Percentiles rank a stretch among this genome's conserved stretches.
phyloP scores from a whole-genome alignment of 64 coral and sea anemone genomes.

The Dendrophyllia cribrosa region DNA sequence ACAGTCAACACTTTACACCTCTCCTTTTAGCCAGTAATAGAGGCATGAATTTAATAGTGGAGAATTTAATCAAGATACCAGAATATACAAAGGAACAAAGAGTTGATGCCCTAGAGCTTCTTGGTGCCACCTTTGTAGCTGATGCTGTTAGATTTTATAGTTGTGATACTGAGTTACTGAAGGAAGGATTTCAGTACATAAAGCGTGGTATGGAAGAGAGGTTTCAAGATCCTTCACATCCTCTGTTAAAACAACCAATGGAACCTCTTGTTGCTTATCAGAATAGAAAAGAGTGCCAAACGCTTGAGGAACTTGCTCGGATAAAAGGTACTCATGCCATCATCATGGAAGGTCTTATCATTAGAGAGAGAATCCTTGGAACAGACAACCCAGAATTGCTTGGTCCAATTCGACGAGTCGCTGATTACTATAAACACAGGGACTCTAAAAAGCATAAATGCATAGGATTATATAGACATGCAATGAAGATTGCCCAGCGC shows the following conservation, averaged over 20 bases:
- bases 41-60: constrained; percentile 64
- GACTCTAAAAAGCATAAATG: background rate
- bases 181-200: constrained; percentile 45
- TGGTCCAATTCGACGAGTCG: constrained; percentile 44
- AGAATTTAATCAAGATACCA: constrained; percentile 55
- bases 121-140: constrained; percentile 80
- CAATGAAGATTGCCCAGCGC: background rate
- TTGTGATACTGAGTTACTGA: constrained; percentile 32
- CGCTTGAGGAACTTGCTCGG: constrained; percentile 28
- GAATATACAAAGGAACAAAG: constrained; percentile 40
- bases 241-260: constrained; percentile 22
- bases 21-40: constrained; percentile 66
- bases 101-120: constrained; percentile 63
- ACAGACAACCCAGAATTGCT: constrained; percentile 46
- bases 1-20: constrained; percentile 56
- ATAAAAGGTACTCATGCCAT: constrained; percentile 48
- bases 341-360: constrained; percentile 67
- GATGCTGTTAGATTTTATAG: constrained; percentile 20
- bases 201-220: constrained; percentile 47
- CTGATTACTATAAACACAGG: too few species aligned
- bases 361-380: constrained; percentile 74
- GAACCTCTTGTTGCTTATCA: constrained; percentile 62
- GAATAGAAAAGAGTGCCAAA: constrained; percentile 67
- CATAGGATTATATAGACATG: constrained; percentile 73
- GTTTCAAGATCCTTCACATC: background rate